phyloP scores from a whole-genome alignment of 2,888 invertebrate genomes.

The Strigamia transsilvanica region DNA sequence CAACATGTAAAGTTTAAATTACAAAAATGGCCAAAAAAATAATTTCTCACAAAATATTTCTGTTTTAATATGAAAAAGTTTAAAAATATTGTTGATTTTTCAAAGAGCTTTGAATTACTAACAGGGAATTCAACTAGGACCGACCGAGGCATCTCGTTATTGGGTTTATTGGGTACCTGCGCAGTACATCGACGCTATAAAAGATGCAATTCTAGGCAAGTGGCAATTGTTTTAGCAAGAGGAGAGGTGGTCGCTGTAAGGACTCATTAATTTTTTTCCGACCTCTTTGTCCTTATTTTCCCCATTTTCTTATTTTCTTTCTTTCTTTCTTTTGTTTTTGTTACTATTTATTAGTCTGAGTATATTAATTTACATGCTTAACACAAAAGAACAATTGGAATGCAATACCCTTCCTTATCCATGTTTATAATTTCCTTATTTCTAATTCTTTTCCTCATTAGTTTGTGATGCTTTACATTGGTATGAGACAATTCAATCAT shows the following conservation, averaged over 20 bases:
- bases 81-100: too few species aligned
- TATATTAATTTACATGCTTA: not conserved
- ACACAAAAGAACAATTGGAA: not conserved
- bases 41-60: too few species aligned
- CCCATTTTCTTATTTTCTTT: not conserved
- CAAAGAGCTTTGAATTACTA: too few species aligned
- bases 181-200: slow-evolving; percentile 88
- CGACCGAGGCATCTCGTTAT: slow-evolving; percentile 89
- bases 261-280: slow-evolving; percentile 42
- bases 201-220: slow-evolving; percentile 86
- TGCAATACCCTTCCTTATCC: too few species aligned
- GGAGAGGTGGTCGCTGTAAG: slow-evolving; percentile 39
- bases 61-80: too few species aligned
- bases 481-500: not conserved
- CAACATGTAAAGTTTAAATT: too few species aligned
- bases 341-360: not conserved
- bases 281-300: not conserved
- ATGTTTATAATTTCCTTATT: not conserved
- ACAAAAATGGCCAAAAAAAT: too few species aligned
- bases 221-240: slow-evolving; percentile 69
- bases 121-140: slow-evolving; percentile 86
- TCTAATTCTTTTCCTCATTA: not conserved
- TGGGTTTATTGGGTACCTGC: slow-evolving; percentile 96
- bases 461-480: not conserved
- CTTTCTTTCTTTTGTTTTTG: not conserved